Evolutionary conservation across 2,888 invertebrate genomes (phyloP), one percentile per base, ranked within the genome.

Genomic region (Sphaeridia pumilis): DNA sequence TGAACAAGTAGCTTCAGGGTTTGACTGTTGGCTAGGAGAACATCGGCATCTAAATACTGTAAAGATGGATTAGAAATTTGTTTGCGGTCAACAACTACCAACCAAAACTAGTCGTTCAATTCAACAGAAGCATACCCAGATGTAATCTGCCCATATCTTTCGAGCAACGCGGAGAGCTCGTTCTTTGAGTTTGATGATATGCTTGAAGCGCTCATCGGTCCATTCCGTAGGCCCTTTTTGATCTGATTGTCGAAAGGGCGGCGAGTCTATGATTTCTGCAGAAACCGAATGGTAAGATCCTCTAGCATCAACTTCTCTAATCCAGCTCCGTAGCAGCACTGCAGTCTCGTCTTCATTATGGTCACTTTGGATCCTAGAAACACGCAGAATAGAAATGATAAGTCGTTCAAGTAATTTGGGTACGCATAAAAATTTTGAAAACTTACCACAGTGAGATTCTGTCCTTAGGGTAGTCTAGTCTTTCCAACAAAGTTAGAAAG

Each of bases 391-490:
- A 27, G 83, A 77, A 46, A 94, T 79, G 50, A 90, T 76, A 50
- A n/a, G n/a, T 86, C 74, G 70, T 94, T 94, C 0, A 94, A 93
- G 73, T 95, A 98, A 63, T 88, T 80, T 50, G 88, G 72, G 36
- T 78, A 76, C 66, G 86, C 81, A 49, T 97, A 70, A 65, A 82
- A 78, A 20, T 74, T 55, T n/a, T 54, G 24, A 4, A 21, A 43
- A 24, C 45, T 55, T 52, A 90, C 90, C 89, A 87, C 49, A 94
- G 69, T 27, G 83, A 77, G 46, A 94, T 79, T 50, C 92, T 76
- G 50, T 86, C 74, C 70, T 94, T 94, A 0, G 94, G 93, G 73
- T 95, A 98, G 63, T 88, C 80, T 50, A 88, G 72, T 36, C 78
- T 76, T 66, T 86, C 81, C 50, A 97, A 70, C 65, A 82, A 78